These are phyloP conservation scores for Pseudorectes ferrugineus DNA, from an alignment of 2,113 vertebrate species.

Conservation along the genomic window DNA sequence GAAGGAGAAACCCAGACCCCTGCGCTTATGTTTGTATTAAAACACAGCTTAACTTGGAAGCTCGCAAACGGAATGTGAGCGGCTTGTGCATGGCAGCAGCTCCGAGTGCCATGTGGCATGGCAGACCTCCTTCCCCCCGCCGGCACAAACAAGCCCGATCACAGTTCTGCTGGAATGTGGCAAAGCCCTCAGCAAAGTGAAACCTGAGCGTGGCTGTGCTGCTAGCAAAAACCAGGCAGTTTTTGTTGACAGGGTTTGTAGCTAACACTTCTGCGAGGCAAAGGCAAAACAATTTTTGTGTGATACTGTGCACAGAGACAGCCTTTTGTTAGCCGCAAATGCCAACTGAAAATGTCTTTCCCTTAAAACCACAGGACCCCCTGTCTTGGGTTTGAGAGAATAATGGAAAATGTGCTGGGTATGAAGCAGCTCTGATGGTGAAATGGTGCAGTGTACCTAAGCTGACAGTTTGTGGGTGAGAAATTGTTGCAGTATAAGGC, in stretches of 20 bases:
- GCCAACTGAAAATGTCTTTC: neutral
- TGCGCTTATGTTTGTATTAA: neutral
- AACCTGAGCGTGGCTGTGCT: neutral
- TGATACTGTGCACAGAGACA: neutral
- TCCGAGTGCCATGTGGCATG: neutral
- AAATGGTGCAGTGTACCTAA: neutral
- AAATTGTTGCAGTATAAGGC: neutral
- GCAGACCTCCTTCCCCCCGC: neutral
- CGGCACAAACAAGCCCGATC: neutral
- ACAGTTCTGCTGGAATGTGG: neutral
- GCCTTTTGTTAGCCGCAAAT: neutral
- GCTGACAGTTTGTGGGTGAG: neutral
- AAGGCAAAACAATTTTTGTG: neutral
- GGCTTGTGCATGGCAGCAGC: neutral
- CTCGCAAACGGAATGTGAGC: neutral
- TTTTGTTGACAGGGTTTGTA: neutral
- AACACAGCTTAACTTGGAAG: neutral
- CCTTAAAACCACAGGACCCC: neutral
- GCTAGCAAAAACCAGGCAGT: conserved; percentile 8
- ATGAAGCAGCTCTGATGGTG: neutral
- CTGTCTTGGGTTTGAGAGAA: neutral
- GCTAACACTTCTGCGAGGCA: neutral
- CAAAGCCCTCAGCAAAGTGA: neutral
- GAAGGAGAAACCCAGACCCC: rapidly evolving
- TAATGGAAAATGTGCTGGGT: neutral